A percentile compares a stretch with the other conserved stretches of the same genome.
Evolutionary conservation across 2,888 invertebrate species (phyloP).

Genomic region (Tridacna gigas): DNA sequence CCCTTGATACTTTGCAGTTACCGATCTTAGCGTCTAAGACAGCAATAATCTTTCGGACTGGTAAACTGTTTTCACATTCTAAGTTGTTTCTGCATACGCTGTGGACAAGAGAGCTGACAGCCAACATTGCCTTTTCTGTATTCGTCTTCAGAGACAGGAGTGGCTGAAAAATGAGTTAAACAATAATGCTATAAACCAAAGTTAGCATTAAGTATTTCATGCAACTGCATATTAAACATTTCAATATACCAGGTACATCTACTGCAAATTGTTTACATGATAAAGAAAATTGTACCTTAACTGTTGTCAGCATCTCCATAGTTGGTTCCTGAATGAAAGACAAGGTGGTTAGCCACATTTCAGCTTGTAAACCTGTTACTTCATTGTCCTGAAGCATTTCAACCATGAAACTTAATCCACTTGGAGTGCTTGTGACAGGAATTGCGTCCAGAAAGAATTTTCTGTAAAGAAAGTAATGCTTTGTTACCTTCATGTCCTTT

Average conservation of each 20-base stretch:
- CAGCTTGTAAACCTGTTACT: conserved; percentile 88
- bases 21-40: conserved; percentile 70
- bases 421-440: conserved; percentile 93
- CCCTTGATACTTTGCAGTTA: conserved; percentile 68
- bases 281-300: conserved; percentile 80
- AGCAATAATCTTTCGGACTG: conserved; percentile 81
- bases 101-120: conserved; percentile 90
- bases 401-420: conserved; percentile 93
- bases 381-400: conserved; percentile 90
- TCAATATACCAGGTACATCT: too few relatives aligned
- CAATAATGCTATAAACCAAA: too few relatives aligned
- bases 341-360: conserved; percentile 94
- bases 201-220: too few relatives aligned
- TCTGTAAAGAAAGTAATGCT: conserved; percentile 85
- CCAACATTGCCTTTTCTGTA: conserved; percentile 88
- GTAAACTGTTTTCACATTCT: conserved; percentile 80
- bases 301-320: conserved; percentile 84
- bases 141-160: conserved; percentile 82
- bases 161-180: conserved; percentile 66
- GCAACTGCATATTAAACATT: too few relatives aligned
- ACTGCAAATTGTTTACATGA: too few relatives aligned
- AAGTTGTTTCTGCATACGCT: conserved; percentile 88
- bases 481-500: too few relatives aligned
- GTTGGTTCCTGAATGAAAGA: conserved; percentile 89
- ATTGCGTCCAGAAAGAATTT: conserved; percentile 93